These are phyloP conservation scores for Melitaea cinxia DNA, from an alignment of 1,140 invertebrate species.

Conservation along the genomic window DNA sequence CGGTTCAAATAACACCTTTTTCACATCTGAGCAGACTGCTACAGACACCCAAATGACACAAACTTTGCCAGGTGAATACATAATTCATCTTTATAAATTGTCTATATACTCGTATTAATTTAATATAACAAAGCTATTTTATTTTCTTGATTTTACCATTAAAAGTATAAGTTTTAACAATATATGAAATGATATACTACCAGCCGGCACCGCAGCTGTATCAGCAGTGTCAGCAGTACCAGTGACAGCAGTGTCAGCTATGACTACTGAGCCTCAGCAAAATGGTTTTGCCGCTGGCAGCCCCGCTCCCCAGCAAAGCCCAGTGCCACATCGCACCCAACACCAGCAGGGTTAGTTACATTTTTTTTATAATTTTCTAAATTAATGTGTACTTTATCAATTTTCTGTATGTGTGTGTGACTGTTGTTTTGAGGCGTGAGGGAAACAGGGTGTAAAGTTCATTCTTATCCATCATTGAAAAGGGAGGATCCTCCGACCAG, in stretches of 20 bases:
- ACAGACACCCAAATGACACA: conserved; percentile 70
- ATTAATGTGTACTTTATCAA: too few species aligned
- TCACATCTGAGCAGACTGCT: conserved; percentile 64
- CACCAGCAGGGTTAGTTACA: conserved; percentile 72
- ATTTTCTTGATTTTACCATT: too few species aligned
- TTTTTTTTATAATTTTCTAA: background rate
- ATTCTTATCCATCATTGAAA: too few species aligned
- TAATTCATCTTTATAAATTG: too few species aligned
- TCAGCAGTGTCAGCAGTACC: conserved; percentile 49
- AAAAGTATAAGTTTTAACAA: too few species aligned
- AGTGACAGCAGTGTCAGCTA: conserved; percentile 46
- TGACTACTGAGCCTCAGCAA: conserved; percentile 54
- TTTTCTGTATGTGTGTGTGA: too few species aligned
- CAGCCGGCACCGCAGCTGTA: conserved; percentile 47
- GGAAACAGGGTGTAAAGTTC: too few species aligned
- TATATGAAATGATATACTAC: background rate
- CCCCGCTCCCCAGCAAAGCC: conserved; percentile 63
- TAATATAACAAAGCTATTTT: too few species aligned
- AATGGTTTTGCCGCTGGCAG: conserved; percentile 63
- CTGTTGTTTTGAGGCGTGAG: too few species aligned
- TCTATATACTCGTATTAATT: too few species aligned
- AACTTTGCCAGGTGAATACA: conserved; percentile 59
- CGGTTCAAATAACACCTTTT: conserved; percentile 60
- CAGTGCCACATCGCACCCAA: conserved; percentile 67
- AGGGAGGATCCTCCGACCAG: too few species aligned